Base-by-base conservation (phyloP, 1,140 invertebrate species). In the Ganaspis sp. region DNA sequence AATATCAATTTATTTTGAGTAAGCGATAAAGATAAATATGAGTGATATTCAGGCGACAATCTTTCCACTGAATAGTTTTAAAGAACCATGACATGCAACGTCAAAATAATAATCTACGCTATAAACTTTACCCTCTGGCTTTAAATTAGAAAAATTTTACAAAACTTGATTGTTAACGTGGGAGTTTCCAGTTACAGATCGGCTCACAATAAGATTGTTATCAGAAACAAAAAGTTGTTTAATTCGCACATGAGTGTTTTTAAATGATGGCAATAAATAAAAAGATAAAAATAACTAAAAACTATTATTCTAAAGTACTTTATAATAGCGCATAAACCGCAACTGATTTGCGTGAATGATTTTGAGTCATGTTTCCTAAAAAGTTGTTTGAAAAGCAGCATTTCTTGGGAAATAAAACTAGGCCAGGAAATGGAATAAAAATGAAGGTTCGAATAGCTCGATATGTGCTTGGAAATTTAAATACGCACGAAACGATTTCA, bases 241-340 rank as follows among this genome's bases (percentile, higher is more conserved):
- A 49, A 49, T 49, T 49, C 45, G 17, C 17, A 49, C 45, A 49
- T 49, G 15, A 49, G 15, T 49, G 45, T 49, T 49, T 49, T 49
- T 49, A 49, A 49, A 49, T 49, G 45, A 49, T 49, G 45, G 45
- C 45, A 49, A 49, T 49, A 49, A 49, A 49, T 49, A 49, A 5
- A 49, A 49, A 49, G 45, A 49, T 49, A 11, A 40, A 12, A 12
- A 40, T 6, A 49, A 49, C 29, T 34, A 34, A 34, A 49, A 49
- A 45, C 42, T 15, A 45, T 45, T 15, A n/a, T 49, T 8, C 45
- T n/a, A 49, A 49, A 49, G 45, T 49, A 49, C 45, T 49, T 49
- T 49, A 49, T 49, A 49, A 49, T 49, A 17, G 45, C 17, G n/a
- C 15, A 45, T 45, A 45, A n/a, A 45, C 17, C n/a, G n/a, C 17